Conservation (phyloP, 2,888 invertebrate genomes). For the Agrilus cyanescens region DNA sequence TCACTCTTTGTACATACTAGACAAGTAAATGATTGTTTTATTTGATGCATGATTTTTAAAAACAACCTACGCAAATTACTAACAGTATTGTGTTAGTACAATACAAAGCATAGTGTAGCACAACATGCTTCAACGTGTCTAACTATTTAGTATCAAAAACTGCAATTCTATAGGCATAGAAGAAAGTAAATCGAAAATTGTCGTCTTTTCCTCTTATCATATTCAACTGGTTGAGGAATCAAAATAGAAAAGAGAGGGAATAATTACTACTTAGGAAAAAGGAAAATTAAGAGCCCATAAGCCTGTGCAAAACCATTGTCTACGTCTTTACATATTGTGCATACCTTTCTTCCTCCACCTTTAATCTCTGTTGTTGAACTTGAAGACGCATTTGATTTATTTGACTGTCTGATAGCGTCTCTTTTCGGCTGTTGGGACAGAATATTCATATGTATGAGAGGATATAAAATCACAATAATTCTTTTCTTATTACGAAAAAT, state of each 20-base stretch:
- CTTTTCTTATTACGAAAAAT: too few relatives aligned
- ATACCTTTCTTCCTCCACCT: slow-evolving; percentile 74
- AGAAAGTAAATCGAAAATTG: neutral
- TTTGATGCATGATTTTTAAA: too few relatives aligned
- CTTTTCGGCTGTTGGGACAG: slow-evolving; percentile 44
- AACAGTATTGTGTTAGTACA: too few relatives aligned
- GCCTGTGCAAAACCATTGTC: slow-evolving; percentile 1
- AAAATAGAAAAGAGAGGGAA: neutral
- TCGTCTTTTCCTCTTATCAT: too few relatives aligned
- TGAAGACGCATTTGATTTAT: slow-evolving; percentile 71
- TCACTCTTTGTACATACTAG: too few relatives aligned
- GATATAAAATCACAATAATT: too few relatives aligned
- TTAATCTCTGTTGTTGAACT: slow-evolving; percentile 65
- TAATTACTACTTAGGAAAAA: neutral
- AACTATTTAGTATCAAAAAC: too few relatives aligned
- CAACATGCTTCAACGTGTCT: too few relatives aligned
- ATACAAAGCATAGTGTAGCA: neutral
- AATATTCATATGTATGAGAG: slow-evolving; percentile 16
- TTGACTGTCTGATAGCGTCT: slow-evolving; percentile 67
- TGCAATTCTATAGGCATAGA: neutral
- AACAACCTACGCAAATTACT: too few relatives aligned
- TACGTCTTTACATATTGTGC: slow-evolving; percentile 22
- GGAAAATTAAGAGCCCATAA: neutral
- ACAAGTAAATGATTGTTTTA: too few relatives aligned
- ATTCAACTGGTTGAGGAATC: too few relatives aligned